These are phyloP conservation scores for Rhimphoctona megacephalus DNA, from an alignment of 2,888 invertebrate species.

Conservation along the genomic window DNA sequence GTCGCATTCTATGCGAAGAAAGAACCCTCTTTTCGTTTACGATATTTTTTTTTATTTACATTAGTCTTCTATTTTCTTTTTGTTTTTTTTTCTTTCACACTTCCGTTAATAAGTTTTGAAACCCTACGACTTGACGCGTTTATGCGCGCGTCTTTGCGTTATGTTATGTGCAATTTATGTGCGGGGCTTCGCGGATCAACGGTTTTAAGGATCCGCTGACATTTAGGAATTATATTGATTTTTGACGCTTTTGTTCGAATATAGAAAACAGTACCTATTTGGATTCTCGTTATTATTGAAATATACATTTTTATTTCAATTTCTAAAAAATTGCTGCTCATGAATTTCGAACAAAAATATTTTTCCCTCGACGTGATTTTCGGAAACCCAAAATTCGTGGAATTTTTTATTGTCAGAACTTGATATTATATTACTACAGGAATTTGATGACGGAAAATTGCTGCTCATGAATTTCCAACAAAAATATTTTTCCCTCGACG, in stretches of 20 bases:
- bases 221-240: constrained; percentile 9
- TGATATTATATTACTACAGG: too few species aligned
- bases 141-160: not conserved
- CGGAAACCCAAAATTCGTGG: too few species aligned
- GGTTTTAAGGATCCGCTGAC: not conserved
- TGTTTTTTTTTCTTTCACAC: not conserved
- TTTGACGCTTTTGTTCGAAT: not conserved
- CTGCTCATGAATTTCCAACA: too few species aligned
- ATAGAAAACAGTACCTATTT: not conserved
- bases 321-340: too few species aligned
- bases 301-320: too few species aligned
- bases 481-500: too few species aligned
- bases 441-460: too few species aligned
- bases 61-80: not conserved
- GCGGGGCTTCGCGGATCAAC: constrained; percentile 39
- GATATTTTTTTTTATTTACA: constrained; percentile 29
- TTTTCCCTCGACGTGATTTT: too few species aligned
- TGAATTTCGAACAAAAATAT: too few species aligned
- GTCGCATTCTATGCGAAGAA: constrained; percentile 49
- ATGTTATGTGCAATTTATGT: not conserved
- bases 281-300: not conserved
- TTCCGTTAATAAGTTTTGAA: constrained; percentile 24
- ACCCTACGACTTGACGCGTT: constrained; percentile 18
- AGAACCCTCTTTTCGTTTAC: constrained; percentile 7
- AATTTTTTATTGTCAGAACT: too few species aligned